A percentile compares a stretch with the other conserved stretches of the same genome.
phyloP scores from a whole-genome alignment of 2,888 invertebrate genomes.

The Brassicogethes aeneus region DNA sequence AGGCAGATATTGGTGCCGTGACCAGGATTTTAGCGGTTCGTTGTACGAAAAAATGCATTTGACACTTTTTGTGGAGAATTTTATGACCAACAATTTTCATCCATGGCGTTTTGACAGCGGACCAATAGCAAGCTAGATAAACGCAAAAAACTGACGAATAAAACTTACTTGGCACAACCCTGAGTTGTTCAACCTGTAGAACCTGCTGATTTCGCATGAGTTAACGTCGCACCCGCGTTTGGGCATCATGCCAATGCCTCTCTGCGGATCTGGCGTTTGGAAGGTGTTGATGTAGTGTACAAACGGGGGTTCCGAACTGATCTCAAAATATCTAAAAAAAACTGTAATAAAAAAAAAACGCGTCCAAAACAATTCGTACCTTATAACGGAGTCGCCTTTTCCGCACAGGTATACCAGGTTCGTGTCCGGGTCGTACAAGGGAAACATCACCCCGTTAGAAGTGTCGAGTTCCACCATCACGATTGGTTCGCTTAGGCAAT shows the following conservation, averaged over 20 bases:
- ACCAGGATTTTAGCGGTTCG: too few relatives aligned
- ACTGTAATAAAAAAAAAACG: conserved; percentile 6
- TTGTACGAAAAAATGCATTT: too few relatives aligned
- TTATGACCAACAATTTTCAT: too few relatives aligned
- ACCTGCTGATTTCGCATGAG: conserved; percentile 89
- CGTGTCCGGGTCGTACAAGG: conserved; percentile 92
- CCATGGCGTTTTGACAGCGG: too few relatives aligned
- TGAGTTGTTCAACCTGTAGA: conserved; percentile 91
- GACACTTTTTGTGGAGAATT: too few relatives aligned
- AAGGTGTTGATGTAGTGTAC: conserved; percentile 96
- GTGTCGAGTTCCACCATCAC: conserved; percentile 90
- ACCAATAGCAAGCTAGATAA: too few relatives aligned
- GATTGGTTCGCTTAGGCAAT: conserved; percentile 77
- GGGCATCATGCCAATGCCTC: conserved; percentile 96
- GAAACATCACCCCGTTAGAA: conserved; percentile 95
- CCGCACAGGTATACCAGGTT: conserved; percentile 92
- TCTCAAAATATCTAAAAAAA: conserved; percentile 47
- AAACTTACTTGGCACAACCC: conserved; percentile 76
- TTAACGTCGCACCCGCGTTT: conserved; percentile 93
- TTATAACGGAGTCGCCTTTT: conserved; percentile 96
- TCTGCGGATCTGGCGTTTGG: conserved; percentile 95
- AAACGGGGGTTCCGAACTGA: conserved; percentile 88
- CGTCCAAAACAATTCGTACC: conserved; percentile 46
- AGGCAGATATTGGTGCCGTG: too few relatives aligned
- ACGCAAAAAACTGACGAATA: not conserved